Conservation (phyloP, 1,140 invertebrate genomes). For the Formica exsecta region DNA sequence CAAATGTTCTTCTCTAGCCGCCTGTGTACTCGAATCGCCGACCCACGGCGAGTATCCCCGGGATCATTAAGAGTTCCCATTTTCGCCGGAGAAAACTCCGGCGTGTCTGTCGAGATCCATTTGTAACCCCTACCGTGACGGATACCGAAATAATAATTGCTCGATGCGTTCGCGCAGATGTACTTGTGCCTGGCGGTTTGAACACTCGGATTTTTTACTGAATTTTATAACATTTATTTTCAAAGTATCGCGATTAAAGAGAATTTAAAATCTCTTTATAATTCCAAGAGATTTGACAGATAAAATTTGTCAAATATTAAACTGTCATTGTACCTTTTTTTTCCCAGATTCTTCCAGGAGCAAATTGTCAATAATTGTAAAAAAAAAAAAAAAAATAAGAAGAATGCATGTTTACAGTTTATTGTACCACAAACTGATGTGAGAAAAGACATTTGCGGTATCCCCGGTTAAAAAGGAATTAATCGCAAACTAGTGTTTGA, state of each 20-base stretch:
- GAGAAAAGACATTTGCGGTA: not conserved
- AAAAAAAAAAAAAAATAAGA: too few species aligned
- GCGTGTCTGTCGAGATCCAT: conserved; percentile 18
- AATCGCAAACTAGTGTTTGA: not conserved
- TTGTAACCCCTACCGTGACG: conserved; percentile 26
- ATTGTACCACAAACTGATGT: too few species aligned
- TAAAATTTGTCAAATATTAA: not conserved
- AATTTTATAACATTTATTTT: not conserved
- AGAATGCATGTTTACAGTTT: too few species aligned
- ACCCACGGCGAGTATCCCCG: conserved; percentile 10
- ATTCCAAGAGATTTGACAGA: not conserved
- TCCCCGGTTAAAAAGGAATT: conserved; percentile 4
- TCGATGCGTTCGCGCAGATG: not conserved
- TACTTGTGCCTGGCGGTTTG: not conserved
- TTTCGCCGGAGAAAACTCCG: conserved; percentile 47
- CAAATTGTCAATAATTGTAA: too few species aligned
- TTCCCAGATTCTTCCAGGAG: too few species aligned
- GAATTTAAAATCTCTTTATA: not conserved
- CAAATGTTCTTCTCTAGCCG: conserved; percentile 57
- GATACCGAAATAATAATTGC: conserved; percentile 45
- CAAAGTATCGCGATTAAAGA: not conserved
- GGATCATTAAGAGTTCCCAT: conserved; percentile 46
- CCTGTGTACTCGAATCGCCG: conserved; percentile 22
- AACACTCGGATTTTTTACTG: not conserved
- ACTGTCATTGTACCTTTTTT: not conserved